A percentile compares a stretch with the other conserved stretches of the same genome.
phyloP scores from a whole-genome alignment of 2,113 vertebrate species.

The Oncorhynchus kisutch region DNA sequence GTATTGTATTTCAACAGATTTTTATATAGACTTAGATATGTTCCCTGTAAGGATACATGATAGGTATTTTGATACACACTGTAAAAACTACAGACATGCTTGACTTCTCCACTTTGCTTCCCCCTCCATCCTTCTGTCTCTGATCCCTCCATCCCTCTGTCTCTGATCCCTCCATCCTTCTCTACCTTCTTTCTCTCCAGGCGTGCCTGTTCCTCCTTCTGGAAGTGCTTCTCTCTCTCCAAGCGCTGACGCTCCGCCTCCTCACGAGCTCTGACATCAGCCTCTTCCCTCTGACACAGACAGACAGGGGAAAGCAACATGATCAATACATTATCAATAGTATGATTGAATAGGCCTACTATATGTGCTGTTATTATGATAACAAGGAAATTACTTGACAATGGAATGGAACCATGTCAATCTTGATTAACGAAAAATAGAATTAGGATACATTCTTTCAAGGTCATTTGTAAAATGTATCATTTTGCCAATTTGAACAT shows the following conservation, averaged over 20 bases:
- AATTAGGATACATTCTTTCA: background rate
- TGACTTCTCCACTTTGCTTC: background rate
- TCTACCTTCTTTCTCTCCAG: constrained; percentile 91
- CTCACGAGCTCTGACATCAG: constrained; percentile 80
- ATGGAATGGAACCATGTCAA: background rate
- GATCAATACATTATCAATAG: background rate
- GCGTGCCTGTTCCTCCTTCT: constrained; percentile 92
- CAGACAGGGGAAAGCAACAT: background rate
- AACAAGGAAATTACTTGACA: background rate
- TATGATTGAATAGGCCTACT: background rate
- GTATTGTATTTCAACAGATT: too few species aligned
- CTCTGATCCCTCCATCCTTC: too few species aligned
- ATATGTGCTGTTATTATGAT: background rate
- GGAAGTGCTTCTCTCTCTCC: constrained; percentile 95
- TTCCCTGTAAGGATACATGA: too few species aligned
- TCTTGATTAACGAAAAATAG: background rate
- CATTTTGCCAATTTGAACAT: too few species aligned
- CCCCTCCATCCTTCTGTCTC: background rate
- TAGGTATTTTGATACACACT: too few species aligned
- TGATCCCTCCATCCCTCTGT: background rate
- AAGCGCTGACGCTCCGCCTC: constrained; percentile 84
- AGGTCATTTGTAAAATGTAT: background rate
- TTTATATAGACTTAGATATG: too few species aligned
- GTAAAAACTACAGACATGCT: background rate
- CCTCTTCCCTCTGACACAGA: constrained; percentile 79